These are phyloP conservation scores for Philotrypesis tridentata DNA, from an alignment of 1,140 invertebrate genomes.

Conservation along the genomic window DNA sequence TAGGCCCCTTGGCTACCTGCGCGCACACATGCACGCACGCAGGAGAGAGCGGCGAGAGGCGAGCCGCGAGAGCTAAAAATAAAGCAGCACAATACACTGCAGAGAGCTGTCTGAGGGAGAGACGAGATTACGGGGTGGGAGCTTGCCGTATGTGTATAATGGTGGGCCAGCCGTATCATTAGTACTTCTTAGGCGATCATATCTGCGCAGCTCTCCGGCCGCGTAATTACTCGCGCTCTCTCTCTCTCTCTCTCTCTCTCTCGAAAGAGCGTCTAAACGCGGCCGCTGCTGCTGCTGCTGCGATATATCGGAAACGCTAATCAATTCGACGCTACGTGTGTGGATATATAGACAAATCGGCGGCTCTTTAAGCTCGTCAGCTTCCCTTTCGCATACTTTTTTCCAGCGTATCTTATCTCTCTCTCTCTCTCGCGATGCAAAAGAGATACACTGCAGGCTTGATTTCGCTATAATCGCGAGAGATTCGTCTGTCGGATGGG, in stretches of 20 bases:
- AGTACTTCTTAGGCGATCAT: conserved; percentile 32
- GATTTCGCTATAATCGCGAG: neutral
- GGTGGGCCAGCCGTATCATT: conserved; percentile 28
- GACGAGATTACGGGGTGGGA: conserved; percentile 22
- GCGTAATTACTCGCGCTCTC: conserved; percentile 20
- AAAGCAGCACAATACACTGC: neutral
- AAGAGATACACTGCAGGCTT: neutral
- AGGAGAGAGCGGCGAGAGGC: neutral
- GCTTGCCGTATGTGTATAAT: conserved; percentile 10
- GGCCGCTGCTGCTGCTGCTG: no score
- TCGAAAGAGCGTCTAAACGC: neutral
- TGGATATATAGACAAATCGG: neutral
- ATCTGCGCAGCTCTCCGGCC: conserved; percentile 4
- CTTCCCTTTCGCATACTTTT: neutral
- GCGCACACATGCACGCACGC: neutral
- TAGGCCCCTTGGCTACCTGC: conserved; percentile 26
- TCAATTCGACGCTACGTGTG: neutral
- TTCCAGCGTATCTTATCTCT: neutral
- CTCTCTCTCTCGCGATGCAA: no score
- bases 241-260: neutral
- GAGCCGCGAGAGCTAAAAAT: neutral
- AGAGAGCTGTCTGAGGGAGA: neutral
- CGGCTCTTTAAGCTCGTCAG: no score
- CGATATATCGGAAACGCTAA: conserved; percentile 22
- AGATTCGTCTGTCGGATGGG: neutral